Percentiles rank a stretch among this genome's conserved stretches.
Conservation (phyloP, 1,140 invertebrate genomes). For the Zaprionus capensis region DNA sequence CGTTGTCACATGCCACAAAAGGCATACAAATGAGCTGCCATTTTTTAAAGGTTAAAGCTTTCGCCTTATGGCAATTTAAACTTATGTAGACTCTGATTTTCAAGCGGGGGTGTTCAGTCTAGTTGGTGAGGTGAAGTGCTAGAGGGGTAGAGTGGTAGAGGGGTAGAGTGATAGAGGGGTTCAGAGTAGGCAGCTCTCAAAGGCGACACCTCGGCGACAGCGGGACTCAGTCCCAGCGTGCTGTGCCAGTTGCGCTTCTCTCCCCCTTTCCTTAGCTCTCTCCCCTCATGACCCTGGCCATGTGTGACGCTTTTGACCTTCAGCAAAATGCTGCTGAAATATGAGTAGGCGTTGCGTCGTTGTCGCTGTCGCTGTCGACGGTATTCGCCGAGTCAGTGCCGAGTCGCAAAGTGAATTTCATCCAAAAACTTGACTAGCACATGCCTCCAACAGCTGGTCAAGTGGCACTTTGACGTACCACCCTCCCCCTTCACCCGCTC, state of each 20-base stretch:
- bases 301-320: constrained; percentile 23
- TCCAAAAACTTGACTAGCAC: constrained; percentile 27
- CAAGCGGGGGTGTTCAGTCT: background rate
- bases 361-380: background rate
- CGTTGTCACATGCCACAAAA: constrained; percentile 45
- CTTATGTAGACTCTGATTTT: constrained; percentile 33
- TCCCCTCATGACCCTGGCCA: background rate
- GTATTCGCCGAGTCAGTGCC: constrained; percentile 5
- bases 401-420: constrained; percentile 10
- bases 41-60: constrained; percentile 41
- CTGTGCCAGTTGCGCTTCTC: background rate
- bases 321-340: constrained; percentile 18
- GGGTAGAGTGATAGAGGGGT: too few relatives aligned
- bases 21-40: constrained; percentile 69
- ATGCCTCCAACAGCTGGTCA: constrained; percentile 25
- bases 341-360: constrained; percentile 1
- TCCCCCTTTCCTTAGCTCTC: background rate
- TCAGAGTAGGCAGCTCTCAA: background rate
- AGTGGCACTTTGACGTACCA: constrained; percentile 15
- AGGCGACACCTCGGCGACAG: background rate
- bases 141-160: background rate
- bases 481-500: background rate
- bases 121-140: background rate
- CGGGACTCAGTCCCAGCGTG: background rate
- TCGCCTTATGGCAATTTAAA: constrained; percentile 41